Base-by-base conservation (phyloP, 2,888 invertebrate species). In the Polia nebulosa region DNA sequence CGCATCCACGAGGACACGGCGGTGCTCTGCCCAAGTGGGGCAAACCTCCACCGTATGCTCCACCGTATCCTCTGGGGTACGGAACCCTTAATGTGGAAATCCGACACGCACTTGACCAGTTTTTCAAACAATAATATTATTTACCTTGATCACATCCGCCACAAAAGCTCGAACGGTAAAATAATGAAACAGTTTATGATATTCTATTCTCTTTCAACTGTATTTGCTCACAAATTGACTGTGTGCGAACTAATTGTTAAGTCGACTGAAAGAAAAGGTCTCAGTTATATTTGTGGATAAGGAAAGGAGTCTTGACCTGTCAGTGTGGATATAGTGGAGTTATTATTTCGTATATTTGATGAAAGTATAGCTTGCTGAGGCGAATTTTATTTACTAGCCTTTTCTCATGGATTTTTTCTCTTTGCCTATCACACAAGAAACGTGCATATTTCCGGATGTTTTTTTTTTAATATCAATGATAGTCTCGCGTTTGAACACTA, bases 251-350 rank as follows among this genome's bases (percentile, higher is more conserved):
- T 57, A 58, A 53, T 77, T 77, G 72, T 59, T 71, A 53, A 59
- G 47, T 59, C 53, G 6, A 71, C 72, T 53, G 72, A 36, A 70
- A 41, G 45, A 44, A 70, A 59, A 70, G 72, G 59, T 59, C 34
- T 36, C 34, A 29, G 34, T 41, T 11, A 41, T 77, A 53, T 58
- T 58, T 25, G 17, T 11, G 47, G 78, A 72, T 77, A 71, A 58
- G 34, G 8, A 34, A 36, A 29, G 17, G 34, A 25, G 27, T 15
- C 29, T 57, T 27, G 36, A 52, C n/a, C 32, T 45, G 22, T 22
- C 39, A 34, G 8, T 69, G 8, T 27, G 52, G 32, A 45, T 52
- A 15, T 27, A 39, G 5, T 11, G 39, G 20, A 29, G 25, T 39
- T 63, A 73, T 73, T 32, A 25, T 39, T 63, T 13, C 20, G 39